Evolutionary conservation across 1,140 invertebrate genomes (phyloP).

Genomic region (Leptinotarsa lineolata): DNA sequence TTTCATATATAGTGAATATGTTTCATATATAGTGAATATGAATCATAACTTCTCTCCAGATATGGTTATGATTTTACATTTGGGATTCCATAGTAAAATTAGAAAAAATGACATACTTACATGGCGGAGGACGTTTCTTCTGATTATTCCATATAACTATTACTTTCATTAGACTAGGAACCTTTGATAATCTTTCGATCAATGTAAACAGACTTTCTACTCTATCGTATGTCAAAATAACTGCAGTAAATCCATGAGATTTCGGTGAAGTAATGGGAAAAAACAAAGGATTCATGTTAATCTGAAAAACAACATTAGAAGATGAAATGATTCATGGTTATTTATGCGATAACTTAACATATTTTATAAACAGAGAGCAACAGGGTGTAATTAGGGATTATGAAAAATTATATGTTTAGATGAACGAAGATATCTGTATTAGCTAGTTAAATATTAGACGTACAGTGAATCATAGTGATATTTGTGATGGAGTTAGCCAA

Average conservation of each 20-base stretch:
- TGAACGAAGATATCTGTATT: no score
- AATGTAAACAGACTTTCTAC: constrained; percentile 86
- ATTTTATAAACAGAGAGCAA: no score
- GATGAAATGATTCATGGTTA: no score
- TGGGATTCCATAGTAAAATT: neutral
- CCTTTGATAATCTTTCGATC: constrained; percentile 78
- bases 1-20: neutral
- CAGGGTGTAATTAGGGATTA: no score
- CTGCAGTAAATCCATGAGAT: constrained; percentile 87
- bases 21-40: neutral
- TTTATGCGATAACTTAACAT: no score
- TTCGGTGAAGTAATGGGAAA: constrained; percentile 82
- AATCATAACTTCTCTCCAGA: neutral
- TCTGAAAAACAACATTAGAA: constrained; percentile 44
- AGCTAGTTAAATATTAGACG: no score
- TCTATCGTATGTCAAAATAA: constrained; percentile 89
- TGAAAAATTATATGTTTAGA: no score
- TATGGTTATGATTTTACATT: neutral
- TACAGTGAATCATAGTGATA: no score
- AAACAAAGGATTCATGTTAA: constrained; percentile 75
- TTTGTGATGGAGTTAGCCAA: no score
- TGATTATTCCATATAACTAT: constrained; percentile 94
- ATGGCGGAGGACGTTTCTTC: constrained; percentile 79
- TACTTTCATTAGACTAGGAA: constrained; percentile 84
- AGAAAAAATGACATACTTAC: constrained; percentile 60